phyloP scores from a whole-genome alignment of 2,888 invertebrate species.

The Platycheirus rosarum region DNA sequence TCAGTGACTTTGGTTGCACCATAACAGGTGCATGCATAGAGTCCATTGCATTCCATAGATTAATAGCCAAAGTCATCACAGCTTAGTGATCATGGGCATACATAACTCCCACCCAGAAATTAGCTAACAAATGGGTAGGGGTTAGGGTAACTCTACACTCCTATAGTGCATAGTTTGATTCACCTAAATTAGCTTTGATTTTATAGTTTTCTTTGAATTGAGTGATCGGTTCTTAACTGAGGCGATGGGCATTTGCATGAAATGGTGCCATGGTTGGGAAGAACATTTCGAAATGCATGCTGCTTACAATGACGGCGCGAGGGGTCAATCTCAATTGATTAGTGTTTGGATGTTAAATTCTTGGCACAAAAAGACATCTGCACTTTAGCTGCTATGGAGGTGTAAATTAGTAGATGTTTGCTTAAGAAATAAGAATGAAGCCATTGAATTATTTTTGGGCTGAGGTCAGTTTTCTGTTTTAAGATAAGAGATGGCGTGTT shows the following conservation, averaged over 20 bases:
- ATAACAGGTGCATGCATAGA: background rate
- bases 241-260: conserved; percentile 14
- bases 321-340: conserved; percentile 17
- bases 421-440: background rate
- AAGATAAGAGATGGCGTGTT: background rate
- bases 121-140: conserved; percentile 1
- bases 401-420: conserved; percentile 1
- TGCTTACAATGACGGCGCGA: too few species aligned
- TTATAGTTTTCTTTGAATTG: background rate
- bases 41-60: conserved; percentile 10
- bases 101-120: conserved; percentile 21
- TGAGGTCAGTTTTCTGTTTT: background rate
- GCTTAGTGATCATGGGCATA: conserved; percentile 33
- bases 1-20: conserved; percentile 25
- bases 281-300: conserved; percentile 44
- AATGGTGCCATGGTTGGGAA: conserved; percentile 59
- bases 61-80: conserved; percentile 16
- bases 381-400: background rate
- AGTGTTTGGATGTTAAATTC: conserved; percentile 43
- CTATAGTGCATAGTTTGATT: conserved; percentile 26
- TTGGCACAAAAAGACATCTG: conserved; percentile 18
- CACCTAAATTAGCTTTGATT: conserved; percentile 29
- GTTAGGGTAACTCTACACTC: background rate
- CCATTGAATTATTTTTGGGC: background rate
- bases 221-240: conserved; percentile 22